Conservation (phyloP, 2,888 invertebrate genomes). For the Halictus quadricinctus region DNA sequence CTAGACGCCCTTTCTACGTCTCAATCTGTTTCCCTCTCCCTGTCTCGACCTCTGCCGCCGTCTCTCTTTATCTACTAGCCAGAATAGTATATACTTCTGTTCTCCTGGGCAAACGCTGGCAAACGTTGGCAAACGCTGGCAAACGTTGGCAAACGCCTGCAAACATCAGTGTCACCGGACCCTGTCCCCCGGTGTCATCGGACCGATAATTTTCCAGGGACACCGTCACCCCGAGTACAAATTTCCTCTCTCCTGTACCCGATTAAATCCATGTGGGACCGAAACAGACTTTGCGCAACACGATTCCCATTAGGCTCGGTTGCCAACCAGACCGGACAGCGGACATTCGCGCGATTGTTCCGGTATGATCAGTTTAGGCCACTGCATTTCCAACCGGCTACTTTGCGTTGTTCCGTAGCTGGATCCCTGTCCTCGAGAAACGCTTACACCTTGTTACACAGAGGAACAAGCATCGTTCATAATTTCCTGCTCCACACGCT, state of each 20-base stretch:
- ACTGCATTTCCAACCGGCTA: neutral
- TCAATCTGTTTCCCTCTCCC: slow-evolving; percentile 13
- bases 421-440: neutral
- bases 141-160: neutral
- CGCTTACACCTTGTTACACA: neutral
- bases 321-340: slow-evolving; percentile 10
- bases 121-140: neutral
- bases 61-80: neutral
- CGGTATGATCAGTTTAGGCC: neutral
- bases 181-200: slow-evolving; percentile 14
- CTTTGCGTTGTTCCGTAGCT: neutral
- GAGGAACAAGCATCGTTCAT: neutral
- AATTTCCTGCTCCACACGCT: neutral
- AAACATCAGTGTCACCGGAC: neutral
- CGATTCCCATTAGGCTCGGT: slow-evolving; percentile 35
- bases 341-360: slow-evolving; percentile 2
- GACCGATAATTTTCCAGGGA: slow-evolving; percentile 42
- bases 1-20: slow-evolving; percentile 44
- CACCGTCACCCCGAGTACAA: slow-evolving; percentile 30
- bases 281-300: slow-evolving; percentile 43
- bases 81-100: neutral
- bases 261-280: slow-evolving; percentile 50
- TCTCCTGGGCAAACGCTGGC: neutral
- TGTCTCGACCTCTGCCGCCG: slow-evolving; percentile 9
- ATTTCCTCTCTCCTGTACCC: slow-evolving; percentile 11